Percentiles rank a stretch among this genome's conserved stretches.
Evolutionary conservation across 2,113 vertebrate genomes (phyloP).

Genomic region (Python bivittatus): DNA sequence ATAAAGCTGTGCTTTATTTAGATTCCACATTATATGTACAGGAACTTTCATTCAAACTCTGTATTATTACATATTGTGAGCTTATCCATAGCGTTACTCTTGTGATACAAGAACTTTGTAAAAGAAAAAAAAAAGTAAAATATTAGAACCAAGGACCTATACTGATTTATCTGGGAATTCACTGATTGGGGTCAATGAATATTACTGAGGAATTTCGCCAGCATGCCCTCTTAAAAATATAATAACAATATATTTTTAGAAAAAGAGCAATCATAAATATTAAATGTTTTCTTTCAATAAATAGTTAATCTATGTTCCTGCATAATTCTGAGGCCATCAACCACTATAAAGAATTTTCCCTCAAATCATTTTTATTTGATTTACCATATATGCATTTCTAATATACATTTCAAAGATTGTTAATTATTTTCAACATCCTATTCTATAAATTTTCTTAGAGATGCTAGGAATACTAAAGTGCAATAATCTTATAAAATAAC

Average conservation of each 20-base stretch:
- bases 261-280: neutral
- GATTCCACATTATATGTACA: neutral
- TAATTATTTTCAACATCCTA: neutral
- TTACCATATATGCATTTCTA: neutral
- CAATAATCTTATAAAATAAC: neutral
- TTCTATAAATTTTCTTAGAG: neutral
- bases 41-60: neutral
- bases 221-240: neutral
- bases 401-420: neutral
- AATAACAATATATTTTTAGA: neutral
- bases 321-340: neutral
- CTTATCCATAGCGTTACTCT: neutral
- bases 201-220: neutral
- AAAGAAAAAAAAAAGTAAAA: neutral
- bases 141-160: neutral
- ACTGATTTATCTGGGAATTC: neutral
- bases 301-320: neutral
- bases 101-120: neutral
- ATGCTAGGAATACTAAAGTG: neutral
- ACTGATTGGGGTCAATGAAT: neutral
- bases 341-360: neutral
- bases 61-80: neutral
- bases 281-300: neutral
- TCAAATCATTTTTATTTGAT: neutral
- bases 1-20: constrained; percentile 51